A percentile compares a stretch with the other conserved stretches of the same genome.
These are phyloP conservation scores for Drosophila neutralis DNA, from an alignment of 2,888 invertebrate species.

Conservation along the genomic window DNA sequence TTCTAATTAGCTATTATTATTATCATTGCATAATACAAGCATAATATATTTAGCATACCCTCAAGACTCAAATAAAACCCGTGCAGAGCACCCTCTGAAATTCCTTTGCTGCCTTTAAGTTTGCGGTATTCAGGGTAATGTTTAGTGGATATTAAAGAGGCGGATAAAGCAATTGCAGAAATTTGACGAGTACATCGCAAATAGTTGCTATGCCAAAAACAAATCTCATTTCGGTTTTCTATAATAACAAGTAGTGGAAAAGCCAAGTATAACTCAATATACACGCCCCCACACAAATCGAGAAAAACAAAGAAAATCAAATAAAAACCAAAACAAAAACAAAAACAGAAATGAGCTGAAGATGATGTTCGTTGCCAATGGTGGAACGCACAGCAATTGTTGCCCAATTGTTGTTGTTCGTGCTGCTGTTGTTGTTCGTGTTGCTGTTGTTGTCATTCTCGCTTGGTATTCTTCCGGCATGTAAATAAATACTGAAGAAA, in stretches of 20 bases:
- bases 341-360: constrained; percentile 56
- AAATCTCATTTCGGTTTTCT: constrained; percentile 52
- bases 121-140: neutral
- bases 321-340: neutral
- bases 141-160: neutral
- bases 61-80: no score
- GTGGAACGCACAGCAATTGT: constrained; percentile 34
- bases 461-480: constrained; percentile 68
- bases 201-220: constrained; percentile 56
- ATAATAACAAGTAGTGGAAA: constrained; percentile 39
- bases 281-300: constrained; percentile 19
- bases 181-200: constrained; percentile 25
- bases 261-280: constrained; percentile 29
- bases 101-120: neutral
- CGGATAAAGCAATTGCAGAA: neutral
- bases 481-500: constrained; percentile 72
- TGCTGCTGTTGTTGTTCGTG: constrained; percentile 7
- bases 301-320: constrained; percentile 1
- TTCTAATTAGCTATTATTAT: neutral
- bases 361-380: constrained; percentile 58
- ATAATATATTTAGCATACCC: neutral
- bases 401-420: constrained; percentile 15
- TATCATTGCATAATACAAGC: neutral
- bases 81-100: neutral
- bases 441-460: constrained; percentile 46